Evolutionary conservation across 2,888 invertebrate genomes (phyloP).

Genomic region (Notodonta ziczac): DNA sequence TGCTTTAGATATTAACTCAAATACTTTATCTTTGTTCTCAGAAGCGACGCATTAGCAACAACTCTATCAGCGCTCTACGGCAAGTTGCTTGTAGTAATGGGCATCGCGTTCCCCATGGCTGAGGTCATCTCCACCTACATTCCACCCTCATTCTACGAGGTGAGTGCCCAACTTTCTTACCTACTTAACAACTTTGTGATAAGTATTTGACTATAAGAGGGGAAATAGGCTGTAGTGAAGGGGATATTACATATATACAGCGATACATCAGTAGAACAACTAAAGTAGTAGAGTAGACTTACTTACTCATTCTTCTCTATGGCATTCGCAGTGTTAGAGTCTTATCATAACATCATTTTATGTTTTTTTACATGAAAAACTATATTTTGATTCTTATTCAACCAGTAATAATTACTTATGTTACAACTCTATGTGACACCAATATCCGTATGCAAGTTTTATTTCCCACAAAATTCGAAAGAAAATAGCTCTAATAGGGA

Average conservation of each 20-base stretch:
- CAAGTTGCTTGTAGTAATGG: conserved; percentile 96
- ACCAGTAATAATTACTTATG: no score
- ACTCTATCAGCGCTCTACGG: conserved; percentile 97
- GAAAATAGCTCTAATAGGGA: background rate
- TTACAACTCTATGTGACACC: no score
- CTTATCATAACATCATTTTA: no score
- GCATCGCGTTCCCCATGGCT: conserved; percentile 97
- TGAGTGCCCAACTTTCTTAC: conserved; percentile 57
- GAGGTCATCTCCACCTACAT: conserved; percentile 98
- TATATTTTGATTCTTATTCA: no score
- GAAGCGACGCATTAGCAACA: conserved; percentile 93
- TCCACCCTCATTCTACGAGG: conserved; percentile 97
- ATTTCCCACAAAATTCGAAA: background rate
- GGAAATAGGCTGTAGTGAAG: background rate
- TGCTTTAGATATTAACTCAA: background rate
- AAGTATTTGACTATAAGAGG: no score
- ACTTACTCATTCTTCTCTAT: no score
- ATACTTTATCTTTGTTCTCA: conserved; percentile 56
- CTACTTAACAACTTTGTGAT: background rate
- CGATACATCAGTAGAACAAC: no score
- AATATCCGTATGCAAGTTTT: background rate
- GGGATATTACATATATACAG: no score
- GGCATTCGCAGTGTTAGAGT: no score
- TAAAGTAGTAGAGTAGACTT: no score
- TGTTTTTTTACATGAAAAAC: no score